Evolutionary conservation across 2,797 vertebrate genomes (phyloP).

Genomic region (Prionace glauca): DNA sequence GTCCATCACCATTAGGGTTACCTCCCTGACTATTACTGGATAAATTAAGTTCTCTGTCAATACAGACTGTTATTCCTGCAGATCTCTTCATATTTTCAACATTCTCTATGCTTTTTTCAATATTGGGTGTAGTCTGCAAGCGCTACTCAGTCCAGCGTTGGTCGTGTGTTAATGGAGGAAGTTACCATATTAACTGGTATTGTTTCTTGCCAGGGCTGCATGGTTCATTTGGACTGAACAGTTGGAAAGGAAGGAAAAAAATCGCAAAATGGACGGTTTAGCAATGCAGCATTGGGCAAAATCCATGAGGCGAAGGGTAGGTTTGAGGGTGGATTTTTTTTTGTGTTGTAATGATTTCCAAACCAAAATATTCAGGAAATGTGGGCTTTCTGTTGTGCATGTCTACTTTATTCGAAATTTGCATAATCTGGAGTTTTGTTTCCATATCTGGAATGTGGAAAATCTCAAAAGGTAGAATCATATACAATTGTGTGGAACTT

Average conservation of each 20-base stretch:
- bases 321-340: conserved; percentile 38
- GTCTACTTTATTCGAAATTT: background rate
- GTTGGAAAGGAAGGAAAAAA: conserved; percentile 24
- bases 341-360: background rate
- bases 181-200: background rate
- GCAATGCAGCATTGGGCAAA: conserved; percentile 57
- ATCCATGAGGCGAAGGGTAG: conserved; percentile 63
- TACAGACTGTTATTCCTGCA: background rate
- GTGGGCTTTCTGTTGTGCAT: background rate
- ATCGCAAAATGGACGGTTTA: conserved; percentile 48
- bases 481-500: background rate
- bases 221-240: conserved; percentile 55
- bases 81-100: background rate
- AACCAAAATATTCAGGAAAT: background rate
- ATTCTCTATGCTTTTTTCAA: background rate
- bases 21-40: background rate
- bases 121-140: background rate
- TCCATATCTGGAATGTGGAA: background rate
- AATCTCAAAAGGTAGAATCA: background rate
- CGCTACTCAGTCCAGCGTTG: background rate
- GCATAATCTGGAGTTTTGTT: background rate
- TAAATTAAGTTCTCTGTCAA: background rate
- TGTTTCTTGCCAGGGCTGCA: conserved; percentile 47
- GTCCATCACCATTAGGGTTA: background rate
- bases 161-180: background rate